Evolutionary conservation across 2,888 invertebrate genomes (phyloP).

Genomic region (Anoncus sp.): DNA sequence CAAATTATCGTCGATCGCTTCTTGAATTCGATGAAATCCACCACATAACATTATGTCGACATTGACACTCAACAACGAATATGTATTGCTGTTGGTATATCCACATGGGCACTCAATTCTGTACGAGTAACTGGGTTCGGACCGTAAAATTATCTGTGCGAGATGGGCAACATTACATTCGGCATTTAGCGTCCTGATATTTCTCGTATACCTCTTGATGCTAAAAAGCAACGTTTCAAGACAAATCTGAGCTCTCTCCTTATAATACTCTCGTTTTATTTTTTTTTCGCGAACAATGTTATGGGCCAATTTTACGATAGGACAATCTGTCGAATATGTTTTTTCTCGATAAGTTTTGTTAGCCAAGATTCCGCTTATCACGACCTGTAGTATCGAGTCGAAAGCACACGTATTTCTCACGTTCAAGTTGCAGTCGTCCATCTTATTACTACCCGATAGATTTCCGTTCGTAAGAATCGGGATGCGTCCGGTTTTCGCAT

Average conservation of each 20-base stretch:
- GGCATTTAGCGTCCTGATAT: not conserved
- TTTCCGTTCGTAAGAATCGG: conserved; percentile 2
- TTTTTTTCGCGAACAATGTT: not conserved
- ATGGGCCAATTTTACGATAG: not conserved
- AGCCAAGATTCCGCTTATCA: not conserved
- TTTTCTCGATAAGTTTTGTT: not conserved
- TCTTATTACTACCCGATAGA: not conserved
- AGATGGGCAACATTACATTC: conserved; percentile 17
- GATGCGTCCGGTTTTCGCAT: not conserved
- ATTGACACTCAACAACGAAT: conserved; percentile 15
- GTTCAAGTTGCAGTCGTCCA: not conserved
- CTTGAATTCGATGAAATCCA: conserved; percentile 12
- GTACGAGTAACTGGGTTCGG: not conserved
- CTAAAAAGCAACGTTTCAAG: not conserved
- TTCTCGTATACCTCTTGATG: not conserved
- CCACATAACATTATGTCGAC: conserved; percentile 11
- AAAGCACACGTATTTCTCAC: not conserved
- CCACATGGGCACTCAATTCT: conserved; percentile 21
- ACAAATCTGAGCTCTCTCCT: not conserved
- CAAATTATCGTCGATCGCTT: conserved; percentile 24
- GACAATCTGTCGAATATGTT: not conserved
- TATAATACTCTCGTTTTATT: too few relatives aligned
- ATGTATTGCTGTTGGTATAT: not conserved
- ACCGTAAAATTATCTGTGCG: conserved; percentile 10
- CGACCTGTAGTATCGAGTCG: not conserved